A percentile compares a stretch with the other conserved stretches of the same genome.
Evolutionary conservation across 2,888 invertebrate genomes (phyloP).

Genomic region (Danaus chrysippus): DNA sequence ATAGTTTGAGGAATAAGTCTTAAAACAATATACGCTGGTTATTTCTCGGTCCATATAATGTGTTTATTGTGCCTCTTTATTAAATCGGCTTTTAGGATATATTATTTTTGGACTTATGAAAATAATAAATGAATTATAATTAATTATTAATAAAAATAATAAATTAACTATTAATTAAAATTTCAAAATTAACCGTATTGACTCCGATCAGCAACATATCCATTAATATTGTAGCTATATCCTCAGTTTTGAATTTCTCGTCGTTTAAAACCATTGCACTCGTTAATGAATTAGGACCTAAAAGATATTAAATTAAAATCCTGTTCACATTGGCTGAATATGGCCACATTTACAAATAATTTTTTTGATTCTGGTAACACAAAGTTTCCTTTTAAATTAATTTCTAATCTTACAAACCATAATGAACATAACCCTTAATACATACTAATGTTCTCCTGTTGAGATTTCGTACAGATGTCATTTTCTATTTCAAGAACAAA

Average conservation of each 20-base stretch:
- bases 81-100: no score
- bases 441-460: slow-evolving; percentile 42
- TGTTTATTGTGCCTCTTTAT: no score
- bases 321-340: neutral
- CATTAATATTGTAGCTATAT: slow-evolving; percentile 81
- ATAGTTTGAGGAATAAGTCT: no score
- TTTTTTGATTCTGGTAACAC: no score
- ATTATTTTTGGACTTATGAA: no score
- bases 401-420: slow-evolving; percentile 19
- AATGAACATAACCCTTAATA: slow-evolving; percentile 12
- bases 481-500: slow-evolving; percentile 75
- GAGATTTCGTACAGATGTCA: slow-evolving; percentile 43
- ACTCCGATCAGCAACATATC: slow-evolving; percentile 83
- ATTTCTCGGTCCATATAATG: no score
- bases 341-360: no score
- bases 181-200: slow-evolving; percentile 70
- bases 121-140: no score
- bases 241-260: slow-evolving; percentile 77
- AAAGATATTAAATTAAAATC: slow-evolving; percentile 4
- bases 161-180: neutral
- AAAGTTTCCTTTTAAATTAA: neutral
- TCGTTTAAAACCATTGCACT: slow-evolving; percentile 77
- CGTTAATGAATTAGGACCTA: slow-evolving; percentile 59
- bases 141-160: no score
- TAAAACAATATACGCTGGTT: no score